Conservation (phyloP, 2,888 invertebrate genomes). For the Griposia aprilina region DNA sequence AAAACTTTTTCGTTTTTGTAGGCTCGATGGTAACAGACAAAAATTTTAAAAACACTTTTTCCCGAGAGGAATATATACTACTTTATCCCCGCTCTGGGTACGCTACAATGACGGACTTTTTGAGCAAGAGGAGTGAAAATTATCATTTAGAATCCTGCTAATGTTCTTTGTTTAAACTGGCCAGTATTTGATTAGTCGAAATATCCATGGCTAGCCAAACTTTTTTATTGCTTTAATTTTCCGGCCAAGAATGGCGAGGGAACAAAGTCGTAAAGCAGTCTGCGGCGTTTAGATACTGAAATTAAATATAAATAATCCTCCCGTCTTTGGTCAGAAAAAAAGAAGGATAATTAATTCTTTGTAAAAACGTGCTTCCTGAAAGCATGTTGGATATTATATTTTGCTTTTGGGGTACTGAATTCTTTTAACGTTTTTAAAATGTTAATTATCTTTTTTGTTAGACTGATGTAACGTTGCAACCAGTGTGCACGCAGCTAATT, state of each 20-base stretch:
- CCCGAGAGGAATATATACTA: too few relatives aligned
- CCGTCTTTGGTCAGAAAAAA: conserved; percentile 39
- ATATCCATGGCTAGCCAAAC: conserved; percentile 59
- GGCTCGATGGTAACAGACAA: too few relatives aligned
- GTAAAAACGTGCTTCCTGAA: conserved; percentile 42
- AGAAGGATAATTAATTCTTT: conserved; percentile 51
- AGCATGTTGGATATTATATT: conserved; percentile 32
- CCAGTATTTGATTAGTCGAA: conserved; percentile 51
- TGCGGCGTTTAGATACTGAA: conserved; percentile 51
- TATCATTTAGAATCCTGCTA: neutral
- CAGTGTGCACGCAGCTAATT: neutral
- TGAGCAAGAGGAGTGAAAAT: neutral
- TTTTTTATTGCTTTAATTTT: conserved; percentile 70
- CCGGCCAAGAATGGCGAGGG: conserved; percentile 51
- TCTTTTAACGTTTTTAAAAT: conserved; percentile 8
- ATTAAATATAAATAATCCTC: conserved; percentile 67
- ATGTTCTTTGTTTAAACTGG: conserved; percentile 9
- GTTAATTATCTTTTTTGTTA: conserved; percentile 18
- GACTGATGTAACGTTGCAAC: neutral
- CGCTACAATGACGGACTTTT: too few relatives aligned
- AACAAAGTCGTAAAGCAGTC: conserved; percentile 63
- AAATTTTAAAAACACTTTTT: too few relatives aligned
- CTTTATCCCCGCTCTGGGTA: too few relatives aligned
- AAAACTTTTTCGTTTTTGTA: too few relatives aligned
- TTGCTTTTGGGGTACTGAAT: conserved; percentile 16